A percentile compares a stretch with the other conserved stretches of the same genome.
Conservation (phyloP, 2,113 vertebrate genomes). For the Dinomys branickii region DNA sequence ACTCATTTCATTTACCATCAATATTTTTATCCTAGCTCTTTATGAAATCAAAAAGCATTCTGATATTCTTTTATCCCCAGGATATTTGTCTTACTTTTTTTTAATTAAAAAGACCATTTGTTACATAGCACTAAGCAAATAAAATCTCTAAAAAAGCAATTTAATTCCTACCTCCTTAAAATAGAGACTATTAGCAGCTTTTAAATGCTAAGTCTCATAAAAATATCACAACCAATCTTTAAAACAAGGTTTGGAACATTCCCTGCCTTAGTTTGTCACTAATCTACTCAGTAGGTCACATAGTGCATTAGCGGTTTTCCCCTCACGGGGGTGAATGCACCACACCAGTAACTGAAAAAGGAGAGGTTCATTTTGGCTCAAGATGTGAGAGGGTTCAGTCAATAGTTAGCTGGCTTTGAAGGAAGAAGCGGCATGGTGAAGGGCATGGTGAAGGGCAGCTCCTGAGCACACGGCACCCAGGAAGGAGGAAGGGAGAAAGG, state of each 20-base stretch:
- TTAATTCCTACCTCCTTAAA: background rate
- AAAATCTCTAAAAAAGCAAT: background rate
- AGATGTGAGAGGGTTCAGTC: background rate
- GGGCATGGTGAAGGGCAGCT: background rate
- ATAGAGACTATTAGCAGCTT: background rate
- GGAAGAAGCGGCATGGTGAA: background rate
- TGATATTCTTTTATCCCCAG: background rate
- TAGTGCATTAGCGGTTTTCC: background rate
- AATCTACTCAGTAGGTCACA: background rate
- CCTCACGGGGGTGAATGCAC: background rate
- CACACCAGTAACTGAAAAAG: background rate
- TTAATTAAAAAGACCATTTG: constrained; percentile 3
- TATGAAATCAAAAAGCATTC: background rate
- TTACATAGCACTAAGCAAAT: background rate
- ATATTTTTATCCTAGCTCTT: background rate
- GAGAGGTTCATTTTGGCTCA: background rate
- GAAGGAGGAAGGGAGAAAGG: background rate
- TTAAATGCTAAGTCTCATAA: background rate
- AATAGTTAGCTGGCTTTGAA: background rate
- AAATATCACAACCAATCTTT: background rate
- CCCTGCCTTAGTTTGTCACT: background rate
- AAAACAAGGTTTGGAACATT: constrained; percentile 32
- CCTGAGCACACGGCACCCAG: background rate
- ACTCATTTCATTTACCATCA: background rate
- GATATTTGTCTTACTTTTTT: background rate